These are phyloP conservation scores for Phyllotreta striolata DNA, from an alignment of 2,888 invertebrate species.

Conservation along the genomic window DNA sequence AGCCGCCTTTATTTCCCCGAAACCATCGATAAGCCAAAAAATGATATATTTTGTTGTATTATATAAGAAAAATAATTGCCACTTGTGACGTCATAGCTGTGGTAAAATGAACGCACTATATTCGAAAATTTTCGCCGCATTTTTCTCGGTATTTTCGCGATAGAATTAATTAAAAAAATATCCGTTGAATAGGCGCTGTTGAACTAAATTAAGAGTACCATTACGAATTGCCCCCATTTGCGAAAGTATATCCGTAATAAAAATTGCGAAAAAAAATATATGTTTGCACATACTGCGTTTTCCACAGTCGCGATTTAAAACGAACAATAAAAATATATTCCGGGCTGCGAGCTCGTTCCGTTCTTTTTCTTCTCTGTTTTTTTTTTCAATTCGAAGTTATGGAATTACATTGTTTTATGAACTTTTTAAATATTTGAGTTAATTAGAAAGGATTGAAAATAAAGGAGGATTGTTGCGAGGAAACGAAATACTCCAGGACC, in stretches of 20 bases:
- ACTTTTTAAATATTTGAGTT: conserved; percentile 49
- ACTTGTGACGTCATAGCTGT: too few relatives aligned
- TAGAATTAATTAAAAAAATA: too few relatives aligned
- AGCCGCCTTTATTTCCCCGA: too few relatives aligned
- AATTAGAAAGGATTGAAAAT: conserved; percentile 47
- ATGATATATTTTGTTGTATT: too few relatives aligned
- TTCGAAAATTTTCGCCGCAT: too few relatives aligned
- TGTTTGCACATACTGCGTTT: conserved; percentile 39
- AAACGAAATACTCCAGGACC: conserved; percentile 29
- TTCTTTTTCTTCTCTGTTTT: background rate
- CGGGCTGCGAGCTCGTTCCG: conserved; percentile 22
- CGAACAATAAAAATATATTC: conserved; percentile 43
- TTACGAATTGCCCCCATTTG: conserved; percentile 34
- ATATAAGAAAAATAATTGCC: too few relatives aligned
- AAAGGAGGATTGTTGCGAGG: conserved; percentile 44
- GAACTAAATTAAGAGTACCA: conserved; percentile 38
- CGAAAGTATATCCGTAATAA: conserved; percentile 26
- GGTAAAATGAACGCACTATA: too few relatives aligned
- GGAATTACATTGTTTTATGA: conserved; percentile 42
- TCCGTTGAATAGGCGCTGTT: conserved; percentile 17
- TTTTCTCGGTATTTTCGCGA: too few relatives aligned
- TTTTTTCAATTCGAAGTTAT: conserved; percentile 39
- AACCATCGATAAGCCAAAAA: too few relatives aligned
- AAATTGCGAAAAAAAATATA: conserved; percentile 38
- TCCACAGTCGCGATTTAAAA: conserved; percentile 39